phyloP scores from a whole-genome alignment of 2,797 vertebrate species.

The Erethizon dorsatum region DNA sequence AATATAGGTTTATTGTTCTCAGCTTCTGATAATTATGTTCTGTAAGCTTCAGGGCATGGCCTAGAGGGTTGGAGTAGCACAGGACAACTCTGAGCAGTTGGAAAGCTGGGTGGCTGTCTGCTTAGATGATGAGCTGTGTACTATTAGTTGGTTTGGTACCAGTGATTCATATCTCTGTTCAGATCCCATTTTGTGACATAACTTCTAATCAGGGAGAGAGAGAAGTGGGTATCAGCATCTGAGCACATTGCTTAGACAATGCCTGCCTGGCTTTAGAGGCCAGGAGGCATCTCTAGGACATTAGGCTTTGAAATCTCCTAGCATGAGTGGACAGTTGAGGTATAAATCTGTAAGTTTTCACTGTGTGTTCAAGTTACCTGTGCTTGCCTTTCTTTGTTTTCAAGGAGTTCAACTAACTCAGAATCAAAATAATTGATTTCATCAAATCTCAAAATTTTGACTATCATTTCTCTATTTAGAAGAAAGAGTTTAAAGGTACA shows the following conservation, averaged over 20 bases:
- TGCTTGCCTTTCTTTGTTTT: background rate
- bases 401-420: conserved; percentile 12
- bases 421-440: background rate
- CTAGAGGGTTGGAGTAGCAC: background rate
- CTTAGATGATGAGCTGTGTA: background rate
- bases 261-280: background rate
- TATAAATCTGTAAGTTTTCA: background rate
- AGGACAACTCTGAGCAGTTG: background rate
- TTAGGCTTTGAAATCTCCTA: background rate
- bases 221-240: background rate
- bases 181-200: background rate
- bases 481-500: conserved; percentile 17
- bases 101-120: background rate
- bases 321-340: background rate
- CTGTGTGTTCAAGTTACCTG: background rate
- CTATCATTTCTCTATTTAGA: conserved; percentile 64
- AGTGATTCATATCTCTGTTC: background rate
- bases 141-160: background rate
- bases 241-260: background rate
- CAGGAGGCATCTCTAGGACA: background rate
- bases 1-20: conserved; percentile 24
- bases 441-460: conserved; percentile 38
- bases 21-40: background rate
- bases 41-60: background rate
- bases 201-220: background rate